Conservation (phyloP, 2,113 vertebrate species). For the Xyliphius kryptos region DNA sequence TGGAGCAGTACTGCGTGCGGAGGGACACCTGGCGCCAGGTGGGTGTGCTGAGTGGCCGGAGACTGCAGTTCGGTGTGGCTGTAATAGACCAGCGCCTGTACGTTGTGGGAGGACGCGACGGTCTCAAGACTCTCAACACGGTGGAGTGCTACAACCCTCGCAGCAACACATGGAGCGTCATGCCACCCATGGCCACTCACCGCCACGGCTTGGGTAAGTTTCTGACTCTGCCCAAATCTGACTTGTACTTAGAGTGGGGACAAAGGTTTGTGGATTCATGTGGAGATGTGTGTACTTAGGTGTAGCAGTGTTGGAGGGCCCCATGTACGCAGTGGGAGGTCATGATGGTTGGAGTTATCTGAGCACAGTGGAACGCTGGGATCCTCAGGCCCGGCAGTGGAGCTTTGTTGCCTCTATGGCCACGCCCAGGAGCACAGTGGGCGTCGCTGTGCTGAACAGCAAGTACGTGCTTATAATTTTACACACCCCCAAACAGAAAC, state of each 20-base stretch:
- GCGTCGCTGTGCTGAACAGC: conserved; percentile 87
- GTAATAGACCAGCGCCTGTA: conserved; percentile 89
- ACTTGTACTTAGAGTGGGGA: no score
- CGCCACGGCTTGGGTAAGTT: conserved; percentile 92
- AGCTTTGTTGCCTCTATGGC: conserved; percentile 97
- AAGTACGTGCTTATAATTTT: conserved; percentile 79
- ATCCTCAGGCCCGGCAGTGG: conserved; percentile 97
- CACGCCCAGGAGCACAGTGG: conserved; percentile 92
- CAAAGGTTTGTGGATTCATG: no score
- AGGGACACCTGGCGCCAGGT: conserved; percentile 90
- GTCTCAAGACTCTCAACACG: conserved; percentile 93
- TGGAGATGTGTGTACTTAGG: conserved; percentile 67
- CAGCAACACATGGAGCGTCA: conserved; percentile 92
- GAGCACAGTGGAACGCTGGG: conserved; percentile 97
- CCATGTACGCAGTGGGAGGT: conserved; percentile 96
- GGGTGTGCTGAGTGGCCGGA: conserved; percentile 91
- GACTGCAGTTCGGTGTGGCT: conserved; percentile 90
- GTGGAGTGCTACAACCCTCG: conserved; percentile 96
- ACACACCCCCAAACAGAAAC: no score
- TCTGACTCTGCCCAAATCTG: background rate
- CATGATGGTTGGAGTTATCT: conserved; percentile 98
- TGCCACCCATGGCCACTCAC: conserved; percentile 98
- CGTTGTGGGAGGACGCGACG: conserved; percentile 92
- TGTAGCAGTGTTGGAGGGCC: conserved; percentile 90
- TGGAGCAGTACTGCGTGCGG: conserved; percentile 94